phyloP scores from a whole-genome alignment of 1,140 invertebrate species.

The Aporrectodea caliginosa region DNA sequence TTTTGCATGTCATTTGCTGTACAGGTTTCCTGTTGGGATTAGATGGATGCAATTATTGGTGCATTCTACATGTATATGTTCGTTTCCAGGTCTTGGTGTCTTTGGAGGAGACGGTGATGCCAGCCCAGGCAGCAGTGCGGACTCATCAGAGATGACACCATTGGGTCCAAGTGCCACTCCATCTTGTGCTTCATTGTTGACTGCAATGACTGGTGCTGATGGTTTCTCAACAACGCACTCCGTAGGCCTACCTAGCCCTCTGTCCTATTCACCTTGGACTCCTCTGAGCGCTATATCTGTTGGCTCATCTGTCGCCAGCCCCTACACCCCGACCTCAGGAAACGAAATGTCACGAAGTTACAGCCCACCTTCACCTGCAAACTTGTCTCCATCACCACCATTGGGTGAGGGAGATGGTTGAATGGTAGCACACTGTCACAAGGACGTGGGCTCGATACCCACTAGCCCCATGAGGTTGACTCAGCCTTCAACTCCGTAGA shows the following conservation, averaged over 20 bases:
- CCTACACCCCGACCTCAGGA: slow-evolving; percentile 25
- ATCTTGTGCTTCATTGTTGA: slow-evolving; percentile 71
- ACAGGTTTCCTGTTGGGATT: no score
- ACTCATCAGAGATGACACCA: slow-evolving; percentile 87
- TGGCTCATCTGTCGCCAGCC: slow-evolving; percentile 22
- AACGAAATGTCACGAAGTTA: slow-evolving; percentile 28
- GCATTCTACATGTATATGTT: no score
- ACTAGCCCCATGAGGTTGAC: no score
- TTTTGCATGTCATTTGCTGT: no score
- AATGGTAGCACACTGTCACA: no score
- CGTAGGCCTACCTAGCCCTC: slow-evolving; percentile 51
- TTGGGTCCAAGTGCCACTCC: slow-evolving; percentile 86
- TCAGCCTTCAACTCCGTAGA: no score
- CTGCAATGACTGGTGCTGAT: slow-evolving; percentile 91
- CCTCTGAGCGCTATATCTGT: slow-evolving; percentile 51
- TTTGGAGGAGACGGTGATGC: slow-evolving; percentile 81
- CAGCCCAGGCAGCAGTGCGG: slow-evolving; percentile 64
- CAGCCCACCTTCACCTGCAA: slow-evolving; percentile 29
- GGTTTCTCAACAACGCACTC: slow-evolving; percentile 80
- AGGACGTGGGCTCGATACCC: no score
- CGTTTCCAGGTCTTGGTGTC: slow-evolving; percentile 67
- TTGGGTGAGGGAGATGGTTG: no score
- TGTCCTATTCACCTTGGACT: slow-evolving; percentile 68
- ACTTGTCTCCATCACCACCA: slow-evolving; percentile 66
- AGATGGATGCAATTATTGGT: no score